Conservation (phyloP, 2,888 invertebrate species). For the Cerceris ruficornis region DNA sequence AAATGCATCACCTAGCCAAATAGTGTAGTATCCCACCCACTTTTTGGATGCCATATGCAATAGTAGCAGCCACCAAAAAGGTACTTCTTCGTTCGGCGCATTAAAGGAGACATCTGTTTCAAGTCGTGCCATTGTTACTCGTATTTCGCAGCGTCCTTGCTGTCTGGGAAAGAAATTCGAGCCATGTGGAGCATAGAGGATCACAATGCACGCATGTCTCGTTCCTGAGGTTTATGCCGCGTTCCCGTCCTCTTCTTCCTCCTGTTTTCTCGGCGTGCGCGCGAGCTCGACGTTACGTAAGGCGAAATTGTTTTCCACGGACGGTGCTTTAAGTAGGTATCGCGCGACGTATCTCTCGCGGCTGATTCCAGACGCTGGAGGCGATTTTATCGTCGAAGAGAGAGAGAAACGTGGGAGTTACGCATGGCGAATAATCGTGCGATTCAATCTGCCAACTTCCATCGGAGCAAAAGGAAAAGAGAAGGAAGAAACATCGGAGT, state of each 20-base stretch:
- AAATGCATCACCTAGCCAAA: too few relatives aligned
- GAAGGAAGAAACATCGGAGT: conserved; percentile 4
- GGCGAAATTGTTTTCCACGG: conserved; percentile 62
- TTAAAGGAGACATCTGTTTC: too few relatives aligned
- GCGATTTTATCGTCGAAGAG: conserved; percentile 53
- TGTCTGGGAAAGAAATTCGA: conserved; percentile 8
- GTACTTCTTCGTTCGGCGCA: too few relatives aligned
- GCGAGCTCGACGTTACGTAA: conserved; percentile 55
- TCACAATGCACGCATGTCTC: not conserved
- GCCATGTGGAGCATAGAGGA: not conserved
- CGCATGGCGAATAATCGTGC: conserved; percentile 56
- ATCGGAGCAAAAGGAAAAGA: conserved; percentile 12
- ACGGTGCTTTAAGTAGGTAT: conserved; percentile 49
- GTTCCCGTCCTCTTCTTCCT: conserved; percentile 27
- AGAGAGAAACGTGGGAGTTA: conserved; percentile 64
- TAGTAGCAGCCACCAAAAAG: too few relatives aligned
- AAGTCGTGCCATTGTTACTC: not conserved
- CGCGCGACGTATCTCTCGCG: conserved; percentile 29
- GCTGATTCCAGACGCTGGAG: conserved; percentile 35
- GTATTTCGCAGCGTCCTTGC: conserved; percentile 23
- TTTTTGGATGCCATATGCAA: too few relatives aligned
- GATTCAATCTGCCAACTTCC: conserved; percentile 48
- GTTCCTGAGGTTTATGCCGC: conserved; percentile 20
- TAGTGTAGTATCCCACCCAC: too few relatives aligned
- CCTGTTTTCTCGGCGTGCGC: conserved; percentile 7